A percentile compares a stretch with the other conserved stretches of the same genome.
These are phyloP conservation scores for Triplophysa dalaica DNA, from an alignment of 2,113 vertebrate genomes.

Conservation along the genomic window DNA sequence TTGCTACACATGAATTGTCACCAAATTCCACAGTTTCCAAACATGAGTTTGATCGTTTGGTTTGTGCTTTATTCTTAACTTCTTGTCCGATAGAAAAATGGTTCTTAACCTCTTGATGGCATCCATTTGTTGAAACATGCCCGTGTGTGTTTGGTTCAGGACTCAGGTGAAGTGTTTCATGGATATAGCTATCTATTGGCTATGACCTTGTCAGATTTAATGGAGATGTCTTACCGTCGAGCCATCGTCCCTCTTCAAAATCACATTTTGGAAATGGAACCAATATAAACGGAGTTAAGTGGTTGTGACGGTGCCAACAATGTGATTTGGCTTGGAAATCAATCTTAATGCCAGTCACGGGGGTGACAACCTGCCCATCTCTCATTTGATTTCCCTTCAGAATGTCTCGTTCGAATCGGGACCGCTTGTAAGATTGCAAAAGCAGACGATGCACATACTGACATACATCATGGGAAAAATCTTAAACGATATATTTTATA, in stretches of 20 bases:
- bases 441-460: too few relatives aligned
- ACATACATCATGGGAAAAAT: too few relatives aligned
- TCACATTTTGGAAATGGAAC: conserved; percentile 14
- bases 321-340: background rate
- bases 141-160: background rate
- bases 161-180: background rate
- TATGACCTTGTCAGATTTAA: conserved; percentile 17
- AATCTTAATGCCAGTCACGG: background rate
- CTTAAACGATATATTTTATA: too few relatives aligned
- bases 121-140: conserved; percentile 68
- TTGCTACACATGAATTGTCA: too few relatives aligned
- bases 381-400: too few relatives aligned
- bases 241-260: background rate
- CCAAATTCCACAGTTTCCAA: too few relatives aligned
- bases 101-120: conserved; percentile 72
- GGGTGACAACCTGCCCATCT: background rate
- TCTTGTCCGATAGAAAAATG: background rate
- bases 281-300: background rate
- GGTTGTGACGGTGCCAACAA: background rate
- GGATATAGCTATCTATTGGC: conserved; percentile 6
- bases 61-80: background rate
- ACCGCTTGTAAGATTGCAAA: too few relatives aligned
- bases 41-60: too few relatives aligned
- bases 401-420: too few relatives aligned
- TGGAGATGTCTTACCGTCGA: background rate